These are phyloP conservation scores for Gallinago jamesoni DNA, from an alignment of 2,113 vertebrate genomes.

Conservation along the genomic window DNA sequence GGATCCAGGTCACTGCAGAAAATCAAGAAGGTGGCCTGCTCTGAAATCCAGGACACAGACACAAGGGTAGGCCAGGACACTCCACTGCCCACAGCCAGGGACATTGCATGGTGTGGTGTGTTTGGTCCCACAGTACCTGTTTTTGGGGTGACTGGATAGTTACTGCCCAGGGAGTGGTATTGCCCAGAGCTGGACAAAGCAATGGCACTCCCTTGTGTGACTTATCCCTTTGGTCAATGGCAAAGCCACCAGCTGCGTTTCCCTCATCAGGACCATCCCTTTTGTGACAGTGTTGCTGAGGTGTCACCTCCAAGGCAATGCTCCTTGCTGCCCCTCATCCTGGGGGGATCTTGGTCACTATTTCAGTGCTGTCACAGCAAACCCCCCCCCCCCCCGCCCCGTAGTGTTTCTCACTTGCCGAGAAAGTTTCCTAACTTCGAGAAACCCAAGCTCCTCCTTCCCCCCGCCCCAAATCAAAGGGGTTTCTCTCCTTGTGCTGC, in stretches of 20 bases:
- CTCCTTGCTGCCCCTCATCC: neutral
- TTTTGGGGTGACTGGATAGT: neutral
- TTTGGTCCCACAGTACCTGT: neutral
- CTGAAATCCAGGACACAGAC: neutral
- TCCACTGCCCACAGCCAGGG: rapidly evolving
- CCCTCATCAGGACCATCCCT: neutral
- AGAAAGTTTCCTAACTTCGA: neutral
- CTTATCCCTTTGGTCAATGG: neutral
- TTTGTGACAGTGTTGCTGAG: neutral
- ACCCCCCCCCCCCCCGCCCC: neutral
- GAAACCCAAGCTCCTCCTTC: neutral
- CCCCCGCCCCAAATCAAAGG: neutral
- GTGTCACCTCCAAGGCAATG: neutral
- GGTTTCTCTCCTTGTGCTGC: neutral
- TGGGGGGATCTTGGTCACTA: rapidly evolving
- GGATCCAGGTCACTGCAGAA: neutral
- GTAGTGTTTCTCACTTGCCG: neutral
- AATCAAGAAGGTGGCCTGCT: neutral
- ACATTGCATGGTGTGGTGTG: rapidly evolving
- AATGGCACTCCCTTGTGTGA: neutral
- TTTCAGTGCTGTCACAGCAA: neutral
- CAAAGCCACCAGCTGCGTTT: neutral
- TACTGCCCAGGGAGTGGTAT: rapidly evolving
- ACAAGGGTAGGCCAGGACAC: neutral
- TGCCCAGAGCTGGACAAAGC: neutral